Base-by-base conservation (phyloP, 2,113 vertebrate genomes). In the Tretioscincus oriximinensis region DNA sequence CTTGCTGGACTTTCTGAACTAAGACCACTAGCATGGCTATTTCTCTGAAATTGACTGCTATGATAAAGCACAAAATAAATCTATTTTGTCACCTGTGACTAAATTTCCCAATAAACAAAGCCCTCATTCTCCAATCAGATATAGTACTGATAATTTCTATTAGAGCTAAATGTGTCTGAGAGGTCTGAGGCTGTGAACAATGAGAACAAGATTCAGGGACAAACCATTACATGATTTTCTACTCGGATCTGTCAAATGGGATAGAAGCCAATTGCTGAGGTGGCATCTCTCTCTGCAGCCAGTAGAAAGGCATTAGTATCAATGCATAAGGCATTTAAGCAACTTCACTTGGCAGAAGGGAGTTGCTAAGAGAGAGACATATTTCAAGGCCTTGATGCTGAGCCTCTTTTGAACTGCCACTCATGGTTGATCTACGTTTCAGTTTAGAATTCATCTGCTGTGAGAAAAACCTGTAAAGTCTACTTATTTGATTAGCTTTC, bases 241-340 rank as follows among this genome's bases (percentile, higher is more conserved):
- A 65, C 5, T 41, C 35, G 35, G 35, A 41, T 41, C 35, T 41
- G 35, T 41, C 35, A 60, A 2, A 4, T 76, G 77, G 61, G 45
- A 85, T 24, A 65, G 77, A 47, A 54, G 83, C 81, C 61, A 88
- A 68, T 26, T 90, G 81, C 77, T 85, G 79, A 85, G 73, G 61
- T 63, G 73, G 78, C 75, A 65, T 0, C 31, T 54, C 51, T 47
- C 85, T 7, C 64, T 80, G 75, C 73, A 76, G 77, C 49, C 73
- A 77, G 82, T 1, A 0, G 31, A 82, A 81, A 79, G 70, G 7
- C 21, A 58, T 81, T 75, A 78, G 26, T 0, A 0, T 73, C 51
- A 84, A 24, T 0, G 0, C 54, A 68, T 66, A 81, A 85, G 81
- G 58, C 51, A 80, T 70, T 84, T 60, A 82, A 85, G 73, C 51